phyloP scores from a whole-genome alignment of 1,140 invertebrate species.

The Hermetia illucens region DNA sequence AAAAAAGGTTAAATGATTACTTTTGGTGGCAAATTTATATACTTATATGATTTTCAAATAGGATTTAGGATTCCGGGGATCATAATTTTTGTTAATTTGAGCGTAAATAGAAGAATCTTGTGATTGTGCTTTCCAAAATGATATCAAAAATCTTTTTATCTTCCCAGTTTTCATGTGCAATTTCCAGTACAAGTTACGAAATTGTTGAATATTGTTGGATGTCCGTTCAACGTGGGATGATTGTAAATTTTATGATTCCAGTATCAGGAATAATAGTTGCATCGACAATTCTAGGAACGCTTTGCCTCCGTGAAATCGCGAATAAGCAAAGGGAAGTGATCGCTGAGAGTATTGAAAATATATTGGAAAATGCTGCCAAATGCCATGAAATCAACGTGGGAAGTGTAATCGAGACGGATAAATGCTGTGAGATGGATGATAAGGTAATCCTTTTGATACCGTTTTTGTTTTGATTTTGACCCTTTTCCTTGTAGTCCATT shows the following conservation, averaged over 20 bases:
- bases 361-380: conserved; percentile 1
- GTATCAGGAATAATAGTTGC: conserved; percentile 47
- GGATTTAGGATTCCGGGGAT: too few species aligned
- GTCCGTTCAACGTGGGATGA: conserved; percentile 54
- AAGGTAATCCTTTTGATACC: conserved; percentile 2
- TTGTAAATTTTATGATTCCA: conserved; percentile 54
- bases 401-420: conserved; percentile 1
- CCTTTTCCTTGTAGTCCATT: background rate
- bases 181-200: conserved; percentile 50
- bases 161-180: conserved; percentile 42
- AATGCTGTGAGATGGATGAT: conserved; percentile 6
- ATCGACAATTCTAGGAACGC: conserved; percentile 35
- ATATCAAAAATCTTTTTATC: conserved; percentile 1
- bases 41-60: too few species aligned
- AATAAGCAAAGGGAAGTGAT: conserved; percentile 7
- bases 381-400: conserved; percentile 1
- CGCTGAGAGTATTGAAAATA: conserved; percentile 7
- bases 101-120: too few species aligned
- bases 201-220: conserved; percentile 56
- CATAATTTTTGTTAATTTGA: too few species aligned
- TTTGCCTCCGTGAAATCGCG: conserved; percentile 8
- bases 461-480: background rate
- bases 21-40: too few species aligned
- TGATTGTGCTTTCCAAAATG: too few species aligned
- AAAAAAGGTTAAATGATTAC: too few species aligned